phyloP scores from a whole-genome alignment of 1,140 invertebrate species.

The Druon quercuslanigerum region DNA sequence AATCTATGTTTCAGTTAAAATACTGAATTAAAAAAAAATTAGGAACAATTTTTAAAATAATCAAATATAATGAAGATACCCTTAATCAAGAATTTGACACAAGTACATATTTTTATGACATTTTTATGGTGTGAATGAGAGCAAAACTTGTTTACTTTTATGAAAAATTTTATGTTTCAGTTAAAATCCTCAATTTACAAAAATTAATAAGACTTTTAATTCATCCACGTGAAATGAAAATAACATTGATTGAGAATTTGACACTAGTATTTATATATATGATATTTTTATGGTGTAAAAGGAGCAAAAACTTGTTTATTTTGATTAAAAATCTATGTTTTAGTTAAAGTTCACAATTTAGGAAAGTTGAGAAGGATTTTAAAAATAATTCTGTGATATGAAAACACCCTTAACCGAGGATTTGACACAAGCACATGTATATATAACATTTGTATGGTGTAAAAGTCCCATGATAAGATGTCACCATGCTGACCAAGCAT shows the following conservation, averaged over 20 bases:
- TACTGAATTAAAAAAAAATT: no score
- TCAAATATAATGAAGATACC: constrained; percentile 13
- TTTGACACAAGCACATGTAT: neutral
- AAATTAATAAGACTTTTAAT: no score
- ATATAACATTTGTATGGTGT: constrained; percentile 5
- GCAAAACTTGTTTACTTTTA: no score
- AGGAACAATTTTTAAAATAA: neutral
- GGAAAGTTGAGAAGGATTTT: no score
- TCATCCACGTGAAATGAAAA: constrained; percentile 10
- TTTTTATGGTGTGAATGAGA: neutral
- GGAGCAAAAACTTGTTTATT: no score
- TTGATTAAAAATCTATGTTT: no score
- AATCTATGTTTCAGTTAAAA: no score
- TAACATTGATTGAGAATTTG: neutral
- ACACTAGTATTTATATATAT: neutral
- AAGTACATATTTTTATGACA: neutral
- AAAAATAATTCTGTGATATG: neutral
- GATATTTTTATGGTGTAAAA: constrained; percentile 1
- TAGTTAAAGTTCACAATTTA: no score
- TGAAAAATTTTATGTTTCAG: no score
- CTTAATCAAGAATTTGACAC: neutral
- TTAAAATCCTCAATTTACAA: no score
- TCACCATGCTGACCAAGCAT: neutral
- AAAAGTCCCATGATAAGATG: constrained; percentile 2
- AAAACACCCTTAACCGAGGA: neutral